Base-by-base conservation (phyloP, 2,888 invertebrate genomes). In the Heliconius erato region DNA sequence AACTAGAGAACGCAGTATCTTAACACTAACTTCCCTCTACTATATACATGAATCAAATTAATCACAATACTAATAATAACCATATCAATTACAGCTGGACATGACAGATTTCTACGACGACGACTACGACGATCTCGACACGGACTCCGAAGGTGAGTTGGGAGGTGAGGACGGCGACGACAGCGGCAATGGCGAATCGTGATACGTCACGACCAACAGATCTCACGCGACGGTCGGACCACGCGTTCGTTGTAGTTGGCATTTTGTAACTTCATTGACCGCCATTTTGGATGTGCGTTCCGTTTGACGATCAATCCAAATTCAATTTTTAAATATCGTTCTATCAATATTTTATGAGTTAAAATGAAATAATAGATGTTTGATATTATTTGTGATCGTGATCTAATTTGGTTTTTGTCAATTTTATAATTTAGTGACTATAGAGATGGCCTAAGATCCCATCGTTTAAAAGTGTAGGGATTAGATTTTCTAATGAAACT, bases 51-150 rank as follows among this genome's bases (percentile, higher is more conserved):
- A 49, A 54, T 54, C 54, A 23, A 23, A 54, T 9, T 23, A 19
- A 54, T 54, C n/a, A 63, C n/a, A 12, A 63, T n/a, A 63, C n/a
- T 63, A 63, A 78, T 35, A 23, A 28, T 40, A 74, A 74, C 6
- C 19, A 16, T 11, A 11, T 35, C 63, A 67, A 80, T 91, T 90
- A 14, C 96, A 97, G 93, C 95, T 98, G 87, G 99, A 99, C 93
- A 98, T 99, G 97, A 98, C 98, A 87, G 99, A 99, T 93, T 99
- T 99, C 95, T 99, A 99, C 96, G 99, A 99, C 91, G 99, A 99
- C 92, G 99, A 99, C 91, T 99, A 99, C 92, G 99, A 99, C 91
- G 99, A 98, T 91, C 96, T 98, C 86, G 97, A 97, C 89, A 97
- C 97, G 3, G 97, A 98, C 89, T 97, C 94, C 0, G 95, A 95